Conservation (phyloP, 2,888 invertebrate species). For the Fabriciana adippe region DNA sequence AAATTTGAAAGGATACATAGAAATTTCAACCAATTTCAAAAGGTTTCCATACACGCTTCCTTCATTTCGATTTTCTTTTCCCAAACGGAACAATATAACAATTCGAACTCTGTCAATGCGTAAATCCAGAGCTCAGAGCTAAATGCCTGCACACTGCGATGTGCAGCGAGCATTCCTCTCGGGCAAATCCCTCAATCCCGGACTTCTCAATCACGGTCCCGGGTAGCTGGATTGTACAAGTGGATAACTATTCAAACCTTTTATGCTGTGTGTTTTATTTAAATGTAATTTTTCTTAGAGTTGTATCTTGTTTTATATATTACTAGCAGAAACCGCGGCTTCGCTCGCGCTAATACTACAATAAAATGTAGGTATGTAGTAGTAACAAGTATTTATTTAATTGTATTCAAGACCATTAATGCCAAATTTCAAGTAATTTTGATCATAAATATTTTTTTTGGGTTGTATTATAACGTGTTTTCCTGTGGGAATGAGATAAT, state of each 20-base stretch:
- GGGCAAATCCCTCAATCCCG: slow-evolving; percentile 51
- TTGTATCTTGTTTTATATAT: background rate
- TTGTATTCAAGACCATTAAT: no score
- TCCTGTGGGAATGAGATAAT: no score
- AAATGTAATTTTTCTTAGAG: slow-evolving; percentile 12
- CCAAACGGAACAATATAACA: slow-evolving; percentile 44
- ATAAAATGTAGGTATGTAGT: no score
- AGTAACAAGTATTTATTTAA: no score
- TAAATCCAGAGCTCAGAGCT: slow-evolving; percentile 47
- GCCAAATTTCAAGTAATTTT: no score
- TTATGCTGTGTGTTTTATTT: slow-evolving; percentile 31
- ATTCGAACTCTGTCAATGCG: slow-evolving; percentile 53
- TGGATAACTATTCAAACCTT: slow-evolving; percentile 36
- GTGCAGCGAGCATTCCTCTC: slow-evolving; percentile 46
- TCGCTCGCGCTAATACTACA: no score
- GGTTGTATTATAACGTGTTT: no score
- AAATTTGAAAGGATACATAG: no score
- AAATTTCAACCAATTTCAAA: no score
- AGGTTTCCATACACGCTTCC: no score
- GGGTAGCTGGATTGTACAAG: slow-evolving; percentile 47
- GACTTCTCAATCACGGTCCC: slow-evolving; percentile 55
- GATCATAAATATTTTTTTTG: no score
- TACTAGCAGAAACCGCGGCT: no score
- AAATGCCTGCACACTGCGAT: slow-evolving; percentile 48
- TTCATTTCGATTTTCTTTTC: background rate